phyloP scores from a whole-genome alignment of 2,888 invertebrate species.

The Chorisops tibialis region DNA sequence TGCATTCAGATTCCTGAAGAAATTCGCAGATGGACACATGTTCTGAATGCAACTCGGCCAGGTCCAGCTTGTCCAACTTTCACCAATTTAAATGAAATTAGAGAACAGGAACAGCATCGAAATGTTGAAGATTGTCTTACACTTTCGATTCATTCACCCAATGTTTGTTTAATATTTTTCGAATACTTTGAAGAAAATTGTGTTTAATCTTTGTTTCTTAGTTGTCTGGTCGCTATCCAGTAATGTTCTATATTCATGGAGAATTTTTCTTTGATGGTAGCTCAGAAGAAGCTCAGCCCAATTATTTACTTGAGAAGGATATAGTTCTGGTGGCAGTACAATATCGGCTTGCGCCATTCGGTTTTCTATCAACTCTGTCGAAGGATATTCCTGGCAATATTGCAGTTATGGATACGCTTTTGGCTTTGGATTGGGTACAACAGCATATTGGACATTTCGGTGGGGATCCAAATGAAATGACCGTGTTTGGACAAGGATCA shows the following conservation, averaged over 20 bases:
- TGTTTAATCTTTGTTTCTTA: slow-evolving; percentile 33
- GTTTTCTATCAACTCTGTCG: slow-evolving; percentile 54
- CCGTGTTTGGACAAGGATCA: slow-evolving; percentile 57
- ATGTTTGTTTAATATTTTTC: slow-evolving; percentile 37
- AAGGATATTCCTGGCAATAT: slow-evolving; percentile 56
- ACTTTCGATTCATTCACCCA: slow-evolving; percentile 47
- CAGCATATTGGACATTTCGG: slow-evolving; percentile 54
- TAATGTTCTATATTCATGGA: slow-evolving; percentile 53
- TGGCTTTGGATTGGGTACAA: slow-evolving; percentile 56
- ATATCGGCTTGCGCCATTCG: slow-evolving; percentile 55
- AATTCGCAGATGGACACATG: slow-evolving; percentile 40
- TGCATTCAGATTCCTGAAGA: slow-evolving; percentile 23
- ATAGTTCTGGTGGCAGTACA: slow-evolving; percentile 55
- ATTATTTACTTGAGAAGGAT: slow-evolving; percentile 52
- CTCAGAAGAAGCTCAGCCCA: slow-evolving; percentile 46
- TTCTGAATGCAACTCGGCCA: slow-evolving; percentile 41
- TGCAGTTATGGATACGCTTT: slow-evolving; percentile 54
- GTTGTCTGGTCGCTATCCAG: slow-evolving; percentile 40
- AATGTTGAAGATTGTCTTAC: slow-evolving; percentile 50
- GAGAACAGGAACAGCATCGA: slow-evolving; percentile 32
- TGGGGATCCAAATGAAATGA: slow-evolving; percentile 54
- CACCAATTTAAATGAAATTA: slow-evolving; percentile 38
- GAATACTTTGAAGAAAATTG: neutral
- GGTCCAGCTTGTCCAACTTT: slow-evolving; percentile 47
- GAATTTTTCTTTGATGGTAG: slow-evolving; percentile 51